Evolutionary conservation across 1,140 invertebrate species (phyloP).

Genomic region (Bombus huntii): DNA sequence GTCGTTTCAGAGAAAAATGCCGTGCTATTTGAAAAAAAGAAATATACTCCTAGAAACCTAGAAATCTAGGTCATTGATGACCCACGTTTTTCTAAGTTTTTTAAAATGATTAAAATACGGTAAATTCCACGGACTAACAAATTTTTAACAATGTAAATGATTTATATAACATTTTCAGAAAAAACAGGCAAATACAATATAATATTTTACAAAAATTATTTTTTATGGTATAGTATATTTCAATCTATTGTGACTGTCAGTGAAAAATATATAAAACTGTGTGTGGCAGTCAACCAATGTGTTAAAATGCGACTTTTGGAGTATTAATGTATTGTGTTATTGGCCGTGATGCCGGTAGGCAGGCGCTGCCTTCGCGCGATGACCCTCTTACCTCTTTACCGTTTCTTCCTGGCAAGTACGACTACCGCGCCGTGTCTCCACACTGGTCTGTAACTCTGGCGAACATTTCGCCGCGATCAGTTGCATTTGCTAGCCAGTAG

Average conservation of each 20-base stretch:
- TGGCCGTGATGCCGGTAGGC: slow-evolving; percentile 28
- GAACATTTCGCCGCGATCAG: slow-evolving; percentile 62
- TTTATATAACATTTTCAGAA: no score
- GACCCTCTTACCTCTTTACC: slow-evolving; percentile 74
- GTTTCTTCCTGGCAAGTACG: slow-evolving; percentile 76
- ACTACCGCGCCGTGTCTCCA: slow-evolving; percentile 72
- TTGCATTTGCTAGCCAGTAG: slow-evolving; percentile 64
- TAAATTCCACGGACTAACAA: no score
- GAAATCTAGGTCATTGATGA: no score
- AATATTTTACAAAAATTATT: no score
- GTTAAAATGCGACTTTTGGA: background rate
- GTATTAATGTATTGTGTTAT: background rate
- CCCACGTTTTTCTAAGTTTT: no score
- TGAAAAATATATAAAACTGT: no score
- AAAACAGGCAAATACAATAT: no score
- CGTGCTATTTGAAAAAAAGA: background rate
- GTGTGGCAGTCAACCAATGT: no score
- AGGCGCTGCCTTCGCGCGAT: slow-evolving; percentile 61
- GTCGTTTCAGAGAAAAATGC: background rate
- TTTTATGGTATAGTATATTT: no score
- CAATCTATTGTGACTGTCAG: no score
- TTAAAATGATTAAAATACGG: no score
- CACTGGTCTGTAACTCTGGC: slow-evolving; percentile 48
- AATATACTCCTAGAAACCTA: background rate
- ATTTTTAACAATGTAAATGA: no score